phyloP scores from a whole-genome alignment of 2,888 invertebrate genomes.

The Cerastis leucographa region DNA sequence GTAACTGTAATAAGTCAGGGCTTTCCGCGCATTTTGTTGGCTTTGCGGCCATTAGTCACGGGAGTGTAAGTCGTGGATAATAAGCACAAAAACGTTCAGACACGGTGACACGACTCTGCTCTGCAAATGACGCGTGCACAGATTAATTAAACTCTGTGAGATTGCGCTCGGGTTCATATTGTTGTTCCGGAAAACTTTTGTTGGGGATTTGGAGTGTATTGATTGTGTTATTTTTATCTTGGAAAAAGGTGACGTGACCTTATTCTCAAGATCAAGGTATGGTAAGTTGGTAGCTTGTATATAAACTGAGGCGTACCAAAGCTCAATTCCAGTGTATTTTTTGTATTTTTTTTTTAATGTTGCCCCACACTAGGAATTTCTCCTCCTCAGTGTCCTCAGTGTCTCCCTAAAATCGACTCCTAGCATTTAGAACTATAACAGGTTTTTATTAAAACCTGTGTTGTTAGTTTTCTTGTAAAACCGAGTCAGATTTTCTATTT shows the following conservation, averaged over 20 bases:
- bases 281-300: neutral
- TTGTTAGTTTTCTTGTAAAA: too few relatives aligned
- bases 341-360: too few relatives aligned
- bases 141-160: slow-evolving; percentile 55
- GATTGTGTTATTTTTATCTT: slow-evolving; percentile 22
- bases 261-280: neutral
- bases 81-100: slow-evolving; percentile 60
- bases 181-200: slow-evolving; percentile 34
- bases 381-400: too few relatives aligned
- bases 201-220: neutral
- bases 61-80: slow-evolving; percentile 59
- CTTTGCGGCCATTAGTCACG: slow-evolving; percentile 61
- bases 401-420: neutral
- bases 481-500: too few relatives aligned
- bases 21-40: slow-evolving; percentile 55
- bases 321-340: neutral
- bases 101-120: slow-evolving; percentile 41
- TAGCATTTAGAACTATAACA: neutral
- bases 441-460: neutral
- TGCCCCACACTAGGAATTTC: too few relatives aligned
- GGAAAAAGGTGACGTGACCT: neutral
- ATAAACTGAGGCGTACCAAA: neutral
- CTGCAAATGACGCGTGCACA: slow-evolving; percentile 58
- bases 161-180: slow-evolving; percentile 12
- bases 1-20: slow-evolving; percentile 50